Conservation (phyloP, 2,113 vertebrate genomes). For the Sceloporus undulatus region DNA sequence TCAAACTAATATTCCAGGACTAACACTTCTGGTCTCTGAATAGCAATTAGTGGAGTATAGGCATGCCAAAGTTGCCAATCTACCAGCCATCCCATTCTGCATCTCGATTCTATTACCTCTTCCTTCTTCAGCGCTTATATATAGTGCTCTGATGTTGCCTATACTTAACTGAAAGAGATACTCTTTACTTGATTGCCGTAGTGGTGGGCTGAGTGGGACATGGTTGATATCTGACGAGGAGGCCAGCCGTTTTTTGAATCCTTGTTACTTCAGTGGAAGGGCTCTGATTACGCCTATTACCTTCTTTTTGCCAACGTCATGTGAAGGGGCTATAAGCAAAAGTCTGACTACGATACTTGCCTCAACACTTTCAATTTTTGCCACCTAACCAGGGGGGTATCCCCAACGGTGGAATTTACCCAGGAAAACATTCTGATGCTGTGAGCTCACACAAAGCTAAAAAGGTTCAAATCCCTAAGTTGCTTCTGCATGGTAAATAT, state of each 20-base stretch:
- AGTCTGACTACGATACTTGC: neutral
- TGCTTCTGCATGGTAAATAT: neutral
- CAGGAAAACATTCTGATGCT: neutral
- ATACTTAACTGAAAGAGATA: neutral
- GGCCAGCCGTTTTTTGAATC: neutral
- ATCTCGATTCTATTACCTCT: neutral
- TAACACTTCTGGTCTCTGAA: too few species aligned
- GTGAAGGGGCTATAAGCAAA: neutral
- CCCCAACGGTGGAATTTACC: neutral
- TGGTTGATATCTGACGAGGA: neutral
- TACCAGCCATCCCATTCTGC: neutral
- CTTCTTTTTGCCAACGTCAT: neutral
- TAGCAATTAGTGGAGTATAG: too few species aligned
- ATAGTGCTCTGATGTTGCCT: neutral
- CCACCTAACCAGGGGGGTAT: neutral
- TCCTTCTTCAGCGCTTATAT: neutral
- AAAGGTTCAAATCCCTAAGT: neutral
- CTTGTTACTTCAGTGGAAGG: neutral
- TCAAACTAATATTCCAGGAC: too few species aligned
- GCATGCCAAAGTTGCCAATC: too few species aligned
- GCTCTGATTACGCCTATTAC: neutral
- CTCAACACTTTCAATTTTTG: neutral
- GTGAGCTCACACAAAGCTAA: neutral
- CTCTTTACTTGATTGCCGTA: neutral
- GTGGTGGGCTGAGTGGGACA: neutral